Conservation (phyloP, 2,888 invertebrate species). For the Meliscaeva auricollis region DNA sequence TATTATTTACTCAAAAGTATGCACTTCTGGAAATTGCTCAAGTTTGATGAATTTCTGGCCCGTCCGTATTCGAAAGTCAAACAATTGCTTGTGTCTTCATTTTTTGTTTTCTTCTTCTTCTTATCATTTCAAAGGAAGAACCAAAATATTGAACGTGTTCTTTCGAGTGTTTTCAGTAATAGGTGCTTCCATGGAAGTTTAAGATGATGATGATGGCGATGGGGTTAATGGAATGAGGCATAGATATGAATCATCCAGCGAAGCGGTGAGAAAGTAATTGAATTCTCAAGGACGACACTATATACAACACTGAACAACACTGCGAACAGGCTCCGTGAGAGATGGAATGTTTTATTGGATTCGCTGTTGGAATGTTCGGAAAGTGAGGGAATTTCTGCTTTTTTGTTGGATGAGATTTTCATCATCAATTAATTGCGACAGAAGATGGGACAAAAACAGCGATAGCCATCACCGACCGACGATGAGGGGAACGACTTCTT, state of each 20-base stretch:
- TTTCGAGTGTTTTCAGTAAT: conserved; percentile 41
- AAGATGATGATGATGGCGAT: conserved; percentile 20
- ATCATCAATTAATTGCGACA: conserved; percentile 21
- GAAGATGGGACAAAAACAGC: neutral
- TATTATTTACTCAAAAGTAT: neutral
- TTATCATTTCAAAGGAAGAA: conserved; percentile 1
- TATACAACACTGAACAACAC: neutral
- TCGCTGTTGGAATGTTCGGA: conserved; percentile 48
- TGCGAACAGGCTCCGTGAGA: conserved; percentile 9
- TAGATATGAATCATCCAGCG: conserved; percentile 49
- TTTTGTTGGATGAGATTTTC: conserved; percentile 30
- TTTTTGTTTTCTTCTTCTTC: neutral
- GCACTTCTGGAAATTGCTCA: conserved; percentile 35
- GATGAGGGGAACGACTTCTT: neutral
- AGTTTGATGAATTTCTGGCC: conserved; percentile 37
- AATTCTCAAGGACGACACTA: conserved; percentile 66
- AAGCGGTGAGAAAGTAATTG: conserved; percentile 54
- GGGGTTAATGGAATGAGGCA: conserved; percentile 12
- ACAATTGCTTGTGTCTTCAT: conserved; percentile 33
- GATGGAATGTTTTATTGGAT: conserved; percentile 68
- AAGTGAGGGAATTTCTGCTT: conserved; percentile 21
- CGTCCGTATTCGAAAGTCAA: conserved; percentile 29
- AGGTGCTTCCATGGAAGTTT: conserved; percentile 26
- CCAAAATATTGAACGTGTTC: conserved; percentile 19
- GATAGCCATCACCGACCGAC: neutral